Evolutionary conservation across 2,797 vertebrate species (phyloP), one percentile per base, ranked within the genome.

Genomic region (Eutrigla gurnardus): DNA sequence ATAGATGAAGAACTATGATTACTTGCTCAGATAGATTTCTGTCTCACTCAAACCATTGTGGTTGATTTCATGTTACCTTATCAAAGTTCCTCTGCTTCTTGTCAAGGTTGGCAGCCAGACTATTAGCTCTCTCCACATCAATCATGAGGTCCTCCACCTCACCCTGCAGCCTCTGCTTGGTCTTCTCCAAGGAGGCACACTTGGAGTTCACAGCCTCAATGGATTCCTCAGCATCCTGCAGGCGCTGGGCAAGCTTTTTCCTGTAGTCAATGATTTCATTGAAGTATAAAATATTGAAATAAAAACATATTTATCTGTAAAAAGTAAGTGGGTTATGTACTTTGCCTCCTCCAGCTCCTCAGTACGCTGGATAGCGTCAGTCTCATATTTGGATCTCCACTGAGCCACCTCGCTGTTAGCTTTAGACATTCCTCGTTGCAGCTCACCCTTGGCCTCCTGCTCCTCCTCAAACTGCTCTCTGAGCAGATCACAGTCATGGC

Each of bases 401-500:
- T 96, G 95, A 78, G 96, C 95, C 87, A 96, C 96, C 86, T 96
- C 96, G 0, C 93, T 93, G 89, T 97, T 96, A 86, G 96, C 96
- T 90, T 96, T 96, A 81, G 96, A 97, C 91, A 96, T 89, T 78
- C 87, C 86, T 2, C 96, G 89, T 90, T 97, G 96, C 3, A 96
- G 88, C 86, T 97, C 96, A 0, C 93, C 92, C 78, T 96, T 97
- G 73, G 96, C 96, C 80, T 96, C 96, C 6, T 88, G 95, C 78
- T 97, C 96, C 78, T 96, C 96, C 79, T 96, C 95, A 13, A 87
- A 96, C 82, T 96, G 96, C 83, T 96, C 96, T 72, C 96, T 89
- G 73, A 96, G 93, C 76, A 96, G 94, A 77, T 96, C 96, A 43
- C 96, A 96, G 84, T 96, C 95, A 9, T 96, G 96, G 9, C 95